Conservation (phyloP, 2,797 vertebrate genomes). For the Rhinoraja longicauda region DNA sequence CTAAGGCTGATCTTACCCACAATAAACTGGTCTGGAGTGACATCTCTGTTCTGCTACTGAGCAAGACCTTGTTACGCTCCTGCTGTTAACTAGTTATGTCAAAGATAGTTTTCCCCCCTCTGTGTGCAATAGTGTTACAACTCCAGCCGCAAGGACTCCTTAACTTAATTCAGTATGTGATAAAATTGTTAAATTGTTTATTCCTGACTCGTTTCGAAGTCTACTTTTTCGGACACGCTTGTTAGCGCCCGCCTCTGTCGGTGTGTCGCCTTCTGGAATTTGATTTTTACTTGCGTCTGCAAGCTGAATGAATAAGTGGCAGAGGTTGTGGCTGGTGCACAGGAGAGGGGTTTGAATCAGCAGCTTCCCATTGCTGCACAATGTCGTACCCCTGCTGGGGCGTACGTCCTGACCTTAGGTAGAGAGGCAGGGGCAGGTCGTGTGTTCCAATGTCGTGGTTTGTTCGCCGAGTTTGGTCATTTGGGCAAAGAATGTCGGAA, state of each 20-base stretch:
- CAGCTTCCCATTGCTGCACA: not conserved
- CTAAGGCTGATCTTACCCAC: slow-evolving; percentile 16
- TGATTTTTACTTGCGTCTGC: not conserved
- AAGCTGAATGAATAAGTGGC: not conserved
- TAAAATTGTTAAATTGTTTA: slow-evolving; percentile 1
- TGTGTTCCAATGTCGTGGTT: not conserved
- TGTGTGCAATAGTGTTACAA: not conserved
- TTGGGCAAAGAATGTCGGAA: not conserved
- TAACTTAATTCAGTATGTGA: not conserved
- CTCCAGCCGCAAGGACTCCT: not conserved
- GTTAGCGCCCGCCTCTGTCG: too few relatives aligned
- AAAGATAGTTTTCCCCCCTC: not conserved
- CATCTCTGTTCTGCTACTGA: not conserved
- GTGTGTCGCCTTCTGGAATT: too few relatives aligned
- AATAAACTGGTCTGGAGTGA: not conserved
- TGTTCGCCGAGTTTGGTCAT: not conserved
- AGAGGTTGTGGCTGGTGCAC: not conserved
- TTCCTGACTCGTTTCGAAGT: not conserved
- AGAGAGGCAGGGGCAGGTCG: too few relatives aligned
- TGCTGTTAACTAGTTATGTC: slow-evolving; percentile 1
- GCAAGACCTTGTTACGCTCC: not conserved
- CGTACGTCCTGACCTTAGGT: not conserved
- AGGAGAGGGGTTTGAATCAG: too few relatives aligned
- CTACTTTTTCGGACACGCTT: not conserved
- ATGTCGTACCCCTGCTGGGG: not conserved